Evolutionary conservation across 1,140 invertebrate genomes (phyloP).

Genomic region (Reticulitermes speratus): DNA sequence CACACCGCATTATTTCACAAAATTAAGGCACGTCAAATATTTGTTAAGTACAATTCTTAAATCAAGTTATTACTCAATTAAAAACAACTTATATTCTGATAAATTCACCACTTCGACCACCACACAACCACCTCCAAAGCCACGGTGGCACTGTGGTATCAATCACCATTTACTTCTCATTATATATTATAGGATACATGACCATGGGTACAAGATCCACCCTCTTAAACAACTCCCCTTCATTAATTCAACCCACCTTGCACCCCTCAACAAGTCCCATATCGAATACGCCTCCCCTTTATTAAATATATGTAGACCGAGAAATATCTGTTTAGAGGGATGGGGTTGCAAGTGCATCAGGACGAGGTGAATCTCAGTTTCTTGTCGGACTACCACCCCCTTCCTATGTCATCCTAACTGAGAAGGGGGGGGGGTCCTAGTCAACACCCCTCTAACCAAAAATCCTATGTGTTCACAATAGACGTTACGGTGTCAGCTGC

Average conservation of each 20-base stretch:
- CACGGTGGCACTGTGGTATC: not conserved
- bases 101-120: not conserved
- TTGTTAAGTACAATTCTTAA: no score
- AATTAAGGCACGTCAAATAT: no score
- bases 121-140: not conserved
- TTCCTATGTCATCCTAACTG: not conserved
- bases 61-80: no score
- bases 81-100: no score
- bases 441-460: slow-evolving; percentile 8
- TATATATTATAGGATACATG: slow-evolving; percentile 20
- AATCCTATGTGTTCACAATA: not conserved
- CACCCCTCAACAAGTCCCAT: not conserved
- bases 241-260: slow-evolving; percentile 6
- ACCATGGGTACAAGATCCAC: slow-evolving; percentile 3
- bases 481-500: slow-evolving; percentile 4
- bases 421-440: not conserved
- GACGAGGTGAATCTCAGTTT: slow-evolving; percentile 8
- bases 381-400: not conserved
- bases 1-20: no score
- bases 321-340: not conserved
- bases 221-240: slow-evolving; percentile 1
- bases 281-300: not conserved
- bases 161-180: slow-evolving; percentile 19
- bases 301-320: not conserved
- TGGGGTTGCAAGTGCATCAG: slow-evolving; percentile 7